phyloP scores from a whole-genome alignment of 2,113 vertebrate species.

The Pao palembangensis region DNA sequence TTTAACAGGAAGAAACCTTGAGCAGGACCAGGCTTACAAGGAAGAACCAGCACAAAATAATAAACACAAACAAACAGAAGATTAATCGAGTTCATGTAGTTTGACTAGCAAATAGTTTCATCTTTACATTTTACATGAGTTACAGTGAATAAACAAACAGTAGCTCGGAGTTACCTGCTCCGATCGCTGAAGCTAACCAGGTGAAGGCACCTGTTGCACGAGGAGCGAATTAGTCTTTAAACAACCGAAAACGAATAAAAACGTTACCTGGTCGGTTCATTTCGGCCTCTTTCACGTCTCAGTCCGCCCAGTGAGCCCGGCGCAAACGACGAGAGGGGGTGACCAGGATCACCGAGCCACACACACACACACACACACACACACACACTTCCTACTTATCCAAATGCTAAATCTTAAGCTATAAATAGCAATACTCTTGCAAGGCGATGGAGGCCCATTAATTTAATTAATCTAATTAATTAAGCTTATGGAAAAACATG shows the following conservation, averaged over 20 bases:
- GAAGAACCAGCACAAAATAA: too few species aligned
- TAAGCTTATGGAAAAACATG: too few species aligned
- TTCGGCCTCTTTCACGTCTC: slow-evolving; percentile 13
- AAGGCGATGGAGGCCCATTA: too few species aligned
- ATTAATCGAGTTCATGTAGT: too few species aligned
- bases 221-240: neutral
- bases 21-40: too few species aligned
- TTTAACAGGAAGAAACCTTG: too few species aligned
- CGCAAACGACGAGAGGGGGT: neutral
- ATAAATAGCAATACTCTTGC: too few species aligned
- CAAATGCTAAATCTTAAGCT: too few species aligned
- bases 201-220: slow-evolving; percentile 56
- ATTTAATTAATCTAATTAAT: too few species aligned
- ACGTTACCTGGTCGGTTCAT: slow-evolving; percentile 65
- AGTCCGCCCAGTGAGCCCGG: slow-evolving; percentile 16
- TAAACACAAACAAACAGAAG: too few species aligned
- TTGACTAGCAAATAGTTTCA: too few species aligned
- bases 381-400: neutral
- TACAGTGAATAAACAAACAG: neutral
- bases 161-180: slow-evolving; percentile 42
- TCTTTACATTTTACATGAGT: too few species aligned
- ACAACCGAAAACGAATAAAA: neutral
- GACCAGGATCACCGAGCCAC: slow-evolving; percentile 23
- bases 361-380: slow-evolving; percentile 1
- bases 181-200: slow-evolving; percentile 18